Conservation (phyloP, 2,113 vertebrate species). For the Lethenteron camtschaticum region DNA sequence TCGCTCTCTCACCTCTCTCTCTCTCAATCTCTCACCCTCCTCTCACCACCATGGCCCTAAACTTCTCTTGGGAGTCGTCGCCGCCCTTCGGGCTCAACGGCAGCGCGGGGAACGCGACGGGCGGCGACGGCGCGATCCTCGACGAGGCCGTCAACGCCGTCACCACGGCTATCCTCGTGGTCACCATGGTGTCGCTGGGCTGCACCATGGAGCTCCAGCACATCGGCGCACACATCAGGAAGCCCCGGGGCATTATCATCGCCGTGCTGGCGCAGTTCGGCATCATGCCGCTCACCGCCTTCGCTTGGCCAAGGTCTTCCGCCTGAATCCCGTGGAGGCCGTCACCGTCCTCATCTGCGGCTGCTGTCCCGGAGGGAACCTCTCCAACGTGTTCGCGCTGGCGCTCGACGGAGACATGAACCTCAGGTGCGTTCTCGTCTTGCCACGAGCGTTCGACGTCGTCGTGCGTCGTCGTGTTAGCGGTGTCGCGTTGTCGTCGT, state of each 20-base stretch:
- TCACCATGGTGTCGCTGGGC: slow-evolving; percentile 37
- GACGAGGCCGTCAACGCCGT: slow-evolving; percentile 22
- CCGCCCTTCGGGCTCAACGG: too few species aligned
- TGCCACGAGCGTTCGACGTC: too few species aligned
- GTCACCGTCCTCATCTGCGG: slow-evolving; percentile 44
- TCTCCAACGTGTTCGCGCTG: slow-evolving; percentile 44
- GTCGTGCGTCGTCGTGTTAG: too few species aligned
- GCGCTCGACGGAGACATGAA: slow-evolving; percentile 47
- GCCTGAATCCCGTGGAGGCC: slow-evolving; percentile 23
- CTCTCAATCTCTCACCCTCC: background rate
- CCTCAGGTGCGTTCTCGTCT: slow-evolving; percentile 30
- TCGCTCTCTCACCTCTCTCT: background rate
- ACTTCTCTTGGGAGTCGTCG: too few species aligned
- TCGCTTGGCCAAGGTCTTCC: slow-evolving; percentile 30
- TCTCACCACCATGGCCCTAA: too few species aligned
- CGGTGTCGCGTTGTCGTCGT: too few species aligned
- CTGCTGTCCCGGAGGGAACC: slow-evolving; percentile 43
- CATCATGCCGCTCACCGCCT: slow-evolving; percentile 49
- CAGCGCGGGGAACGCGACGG: too few species aligned
- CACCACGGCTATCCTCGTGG: slow-evolving; percentile 20
- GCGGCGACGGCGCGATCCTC: background rate
- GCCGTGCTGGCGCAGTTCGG: slow-evolving; percentile 41
- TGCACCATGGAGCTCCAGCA: slow-evolving; percentile 45
- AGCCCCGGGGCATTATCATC: slow-evolving; percentile 32
- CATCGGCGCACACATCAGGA: slow-evolving; percentile 34